A percentile compares a stretch with the other conserved stretches of the same genome.
Conservation (phyloP, 1,140 invertebrate species). For the Daktulosphaira vitifoliae region DNA sequence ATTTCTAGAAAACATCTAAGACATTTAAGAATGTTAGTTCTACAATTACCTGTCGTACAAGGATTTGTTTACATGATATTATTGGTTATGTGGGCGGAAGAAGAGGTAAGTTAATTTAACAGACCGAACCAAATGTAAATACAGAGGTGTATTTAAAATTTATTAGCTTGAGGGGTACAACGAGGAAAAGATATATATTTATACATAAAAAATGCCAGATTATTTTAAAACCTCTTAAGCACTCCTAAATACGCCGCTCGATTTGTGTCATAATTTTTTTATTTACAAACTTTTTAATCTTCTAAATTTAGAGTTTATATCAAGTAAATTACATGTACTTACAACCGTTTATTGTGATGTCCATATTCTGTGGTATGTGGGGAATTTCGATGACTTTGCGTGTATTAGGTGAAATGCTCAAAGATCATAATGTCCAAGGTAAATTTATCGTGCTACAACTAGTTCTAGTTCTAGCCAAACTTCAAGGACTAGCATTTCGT, state of each 20-base stretch:
- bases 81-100: constrained; percentile 52
- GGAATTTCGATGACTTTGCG: constrained; percentile 52
- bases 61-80: constrained; percentile 39
- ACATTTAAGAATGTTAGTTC: constrained; percentile 48
- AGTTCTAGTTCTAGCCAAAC: constrained; percentile 41
- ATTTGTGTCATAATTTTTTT: background rate
- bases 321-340: constrained; percentile 51
- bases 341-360: constrained; percentile 50
- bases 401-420: constrained; percentile 44
- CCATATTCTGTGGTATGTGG: constrained; percentile 55
- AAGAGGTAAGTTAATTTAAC: constrained; percentile 46
- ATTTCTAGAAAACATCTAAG: constrained; percentile 46
- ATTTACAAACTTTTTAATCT: background rate
- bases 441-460: constrained; percentile 42
- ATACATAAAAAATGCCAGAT: no score
- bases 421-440: constrained; percentile 40
- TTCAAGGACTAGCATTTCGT: constrained; percentile 40
- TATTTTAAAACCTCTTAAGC: no score
- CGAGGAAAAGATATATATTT: no score
- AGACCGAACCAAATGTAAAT: background rate
- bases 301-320: constrained; percentile 55
- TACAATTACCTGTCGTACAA: constrained; percentile 43
- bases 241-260: no score
- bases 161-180: no score
- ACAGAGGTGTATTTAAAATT: background rate